phyloP scores from a whole-genome alignment of 2,888 invertebrate species.

The Ferrisia virgata region DNA sequence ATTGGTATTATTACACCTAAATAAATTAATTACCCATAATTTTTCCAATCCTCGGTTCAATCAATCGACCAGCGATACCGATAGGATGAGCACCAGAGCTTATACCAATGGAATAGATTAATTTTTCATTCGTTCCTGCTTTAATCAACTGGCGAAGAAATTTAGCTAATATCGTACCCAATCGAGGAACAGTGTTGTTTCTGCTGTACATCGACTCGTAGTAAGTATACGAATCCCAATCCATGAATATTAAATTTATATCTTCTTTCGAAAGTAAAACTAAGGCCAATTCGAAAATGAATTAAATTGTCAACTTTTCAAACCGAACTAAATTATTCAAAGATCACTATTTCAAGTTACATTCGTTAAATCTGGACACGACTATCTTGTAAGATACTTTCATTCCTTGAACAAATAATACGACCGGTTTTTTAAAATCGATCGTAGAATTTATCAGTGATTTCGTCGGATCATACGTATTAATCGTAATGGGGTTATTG shows the following conservation, averaged over 20 bases:
- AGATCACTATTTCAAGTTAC: no score
- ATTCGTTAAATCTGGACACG: no score
- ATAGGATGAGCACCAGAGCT: background rate
- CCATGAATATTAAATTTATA: background rate
- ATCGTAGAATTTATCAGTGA: no score
- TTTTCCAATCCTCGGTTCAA: background rate
- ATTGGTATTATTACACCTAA: no score
- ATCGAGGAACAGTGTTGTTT: background rate
- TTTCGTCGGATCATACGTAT: no score
- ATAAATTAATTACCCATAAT: background rate
- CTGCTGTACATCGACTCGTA: background rate
- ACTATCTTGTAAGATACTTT: no score
- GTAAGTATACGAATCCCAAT: conserved; percentile 5
- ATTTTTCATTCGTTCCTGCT: background rate
- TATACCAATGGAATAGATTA: background rate
- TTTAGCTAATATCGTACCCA: background rate
- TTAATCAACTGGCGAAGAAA: background rate
- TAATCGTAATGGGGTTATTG: no score
- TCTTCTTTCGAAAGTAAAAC: background rate
- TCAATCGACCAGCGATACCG: background rate
- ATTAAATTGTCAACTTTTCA: no score
- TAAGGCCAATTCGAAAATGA: no score
- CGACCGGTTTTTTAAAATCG: no score
- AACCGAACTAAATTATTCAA: no score
- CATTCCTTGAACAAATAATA: no score